Percentiles rank a stretch among this genome's conserved stretches.
Conservation (phyloP, 2,797 vertebrate genomes). For the Propithecus perrieri region DNA sequence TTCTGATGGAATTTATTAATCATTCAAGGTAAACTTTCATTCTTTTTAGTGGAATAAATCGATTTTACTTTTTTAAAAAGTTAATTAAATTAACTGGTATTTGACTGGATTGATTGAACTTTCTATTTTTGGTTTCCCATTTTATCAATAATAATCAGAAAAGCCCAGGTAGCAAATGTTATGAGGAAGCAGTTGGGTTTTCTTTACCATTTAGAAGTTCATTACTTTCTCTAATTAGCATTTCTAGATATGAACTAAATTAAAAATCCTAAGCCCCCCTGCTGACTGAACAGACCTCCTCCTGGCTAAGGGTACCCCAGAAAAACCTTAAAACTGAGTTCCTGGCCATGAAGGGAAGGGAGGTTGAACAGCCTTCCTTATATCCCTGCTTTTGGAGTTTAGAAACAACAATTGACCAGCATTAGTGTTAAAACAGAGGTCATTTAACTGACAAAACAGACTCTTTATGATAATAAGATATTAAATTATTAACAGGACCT, state of each 20-base stretch:
- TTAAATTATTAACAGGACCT: not conserved
- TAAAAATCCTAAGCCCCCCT: not conserved
- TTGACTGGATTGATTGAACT: not conserved
- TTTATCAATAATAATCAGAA: conserved; percentile 34
- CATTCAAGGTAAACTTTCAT: not conserved
- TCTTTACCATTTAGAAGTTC: conserved; percentile 9
- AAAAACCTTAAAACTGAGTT: not conserved
- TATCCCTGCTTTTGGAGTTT: not conserved
- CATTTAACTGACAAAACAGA: not conserved
- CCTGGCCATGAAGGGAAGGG: not conserved
- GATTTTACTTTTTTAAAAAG: not conserved
- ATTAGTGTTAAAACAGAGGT: not conserved
- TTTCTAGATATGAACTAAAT: not conserved
- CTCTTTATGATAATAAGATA: not conserved
- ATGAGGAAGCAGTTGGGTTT: not conserved
- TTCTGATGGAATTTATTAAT: conserved; percentile 37
- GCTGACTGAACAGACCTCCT: not conserved
- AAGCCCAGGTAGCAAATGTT: not conserved
- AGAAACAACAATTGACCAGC: not conserved
- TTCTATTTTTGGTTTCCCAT: not conserved
- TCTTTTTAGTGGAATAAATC: not conserved
- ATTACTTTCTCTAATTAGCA: conserved; percentile 17
- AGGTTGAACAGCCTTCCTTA: not conserved
- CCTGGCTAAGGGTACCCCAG: not conserved
- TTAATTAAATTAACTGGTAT: not conserved